These are phyloP conservation scores for Hirundichthys speculiger DNA, from an alignment of 2,113 vertebrate species.

Conservation along the genomic window DNA sequence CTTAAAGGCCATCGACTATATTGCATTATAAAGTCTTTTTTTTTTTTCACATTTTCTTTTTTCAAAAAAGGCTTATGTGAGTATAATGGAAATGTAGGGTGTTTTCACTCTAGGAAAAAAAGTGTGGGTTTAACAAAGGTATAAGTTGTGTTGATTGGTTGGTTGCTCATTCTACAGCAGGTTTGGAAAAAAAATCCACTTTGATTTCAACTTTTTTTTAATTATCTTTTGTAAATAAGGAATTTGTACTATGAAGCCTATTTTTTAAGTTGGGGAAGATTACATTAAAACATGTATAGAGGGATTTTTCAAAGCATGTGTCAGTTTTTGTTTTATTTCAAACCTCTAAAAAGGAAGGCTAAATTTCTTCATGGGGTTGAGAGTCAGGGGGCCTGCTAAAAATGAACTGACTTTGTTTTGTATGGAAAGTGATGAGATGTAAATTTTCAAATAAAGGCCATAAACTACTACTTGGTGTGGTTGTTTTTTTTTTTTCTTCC, in stretches of 20 bases:
- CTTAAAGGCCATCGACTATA: slow-evolving; percentile 63
- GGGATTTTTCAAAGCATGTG: slow-evolving; percentile 49
- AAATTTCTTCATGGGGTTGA: slow-evolving; percentile 36
- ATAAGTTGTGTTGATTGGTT: slow-evolving; percentile 45
- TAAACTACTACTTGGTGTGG: neutral
- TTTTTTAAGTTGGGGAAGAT: slow-evolving; percentile 67
- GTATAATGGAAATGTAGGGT: slow-evolving; percentile 38
- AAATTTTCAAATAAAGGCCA: slow-evolving; percentile 68
- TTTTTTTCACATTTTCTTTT: slow-evolving; percentile 32
- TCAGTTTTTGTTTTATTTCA: slow-evolving; percentile 39
- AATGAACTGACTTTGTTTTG: slow-evolving; percentile 54
- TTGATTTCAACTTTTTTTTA: slow-evolving; percentile 67
- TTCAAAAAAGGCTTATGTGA: slow-evolving; percentile 31
- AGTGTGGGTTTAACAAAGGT: slow-evolving; percentile 16
- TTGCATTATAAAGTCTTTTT: slow-evolving; percentile 57
- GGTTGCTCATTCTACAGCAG: slow-evolving; percentile 43
- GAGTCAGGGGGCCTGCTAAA: slow-evolving; percentile 27
- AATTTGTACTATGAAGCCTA: slow-evolving; percentile 56
- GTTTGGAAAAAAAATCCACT: slow-evolving; percentile 48
- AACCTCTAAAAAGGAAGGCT: slow-evolving; percentile 5
- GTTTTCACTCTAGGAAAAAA: slow-evolving; percentile 33
- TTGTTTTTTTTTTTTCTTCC: neutral
- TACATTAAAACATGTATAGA: slow-evolving; percentile 57
- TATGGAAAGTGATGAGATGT: slow-evolving; percentile 50
- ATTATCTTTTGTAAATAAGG: slow-evolving; percentile 73